phyloP scores from a whole-genome alignment of 2,113 vertebrate genomes.

The Kryptolebias marmoratus region DNA sequence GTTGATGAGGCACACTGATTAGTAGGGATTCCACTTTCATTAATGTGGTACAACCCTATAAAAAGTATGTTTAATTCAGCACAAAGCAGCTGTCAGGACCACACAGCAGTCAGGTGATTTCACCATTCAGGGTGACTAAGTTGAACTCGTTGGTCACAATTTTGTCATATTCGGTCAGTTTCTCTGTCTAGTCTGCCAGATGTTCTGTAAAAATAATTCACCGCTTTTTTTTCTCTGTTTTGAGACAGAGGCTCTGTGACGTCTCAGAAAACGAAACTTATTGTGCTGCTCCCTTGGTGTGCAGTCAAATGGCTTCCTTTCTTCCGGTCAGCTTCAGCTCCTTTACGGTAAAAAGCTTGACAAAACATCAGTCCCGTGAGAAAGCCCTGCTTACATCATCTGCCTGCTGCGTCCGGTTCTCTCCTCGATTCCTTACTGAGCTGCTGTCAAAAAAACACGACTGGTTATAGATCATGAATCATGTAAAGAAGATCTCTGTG shows the following conservation, averaged over 20 bases:
- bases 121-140: conserved; percentile 54
- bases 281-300: conserved; percentile 60
- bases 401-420: conserved; percentile 39
- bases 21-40: conserved; percentile 46
- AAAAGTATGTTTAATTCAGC: conserved; percentile 34
- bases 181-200: conserved; percentile 52
- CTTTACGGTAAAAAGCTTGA: conserved; percentile 77
- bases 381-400: conserved; percentile 74
- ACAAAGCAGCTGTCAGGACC: conserved; percentile 27
- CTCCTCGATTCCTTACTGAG: conserved; percentile 41
- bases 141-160: conserved; percentile 34
- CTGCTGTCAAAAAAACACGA: conserved; percentile 51
- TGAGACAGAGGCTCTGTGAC: conserved; percentile 58
- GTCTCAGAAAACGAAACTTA: conserved; percentile 56
- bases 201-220: conserved; percentile 50
- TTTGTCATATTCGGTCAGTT: conserved; percentile 57
- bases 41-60: conserved; percentile 28
- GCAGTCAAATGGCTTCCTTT: conserved; percentile 65
- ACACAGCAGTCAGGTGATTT: conserved; percentile 60
- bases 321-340: conserved; percentile 75
- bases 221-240: conserved; percentile 50
- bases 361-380: conserved; percentile 63
- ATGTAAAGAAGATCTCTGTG: conserved; percentile 63
- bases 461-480: conserved; percentile 73
- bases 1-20: conserved; percentile 51